phyloP scores from a whole-genome alignment of 2,113 vertebrate genomes.

The Podarcis raffonei region DNA sequence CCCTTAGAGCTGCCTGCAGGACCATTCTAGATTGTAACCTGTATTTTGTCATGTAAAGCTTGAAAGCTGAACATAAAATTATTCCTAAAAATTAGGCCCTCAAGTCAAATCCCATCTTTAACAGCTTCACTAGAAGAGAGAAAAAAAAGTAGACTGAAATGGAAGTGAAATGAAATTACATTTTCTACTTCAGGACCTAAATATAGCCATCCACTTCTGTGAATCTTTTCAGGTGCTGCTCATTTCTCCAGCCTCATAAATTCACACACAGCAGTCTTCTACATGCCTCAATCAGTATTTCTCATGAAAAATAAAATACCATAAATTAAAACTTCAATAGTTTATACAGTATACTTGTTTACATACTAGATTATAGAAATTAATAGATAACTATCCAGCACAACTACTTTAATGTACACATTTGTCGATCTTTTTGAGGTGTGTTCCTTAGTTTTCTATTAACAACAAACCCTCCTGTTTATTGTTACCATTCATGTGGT shows the following conservation, averaged over 20 bases:
- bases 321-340: neutral
- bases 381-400: neutral
- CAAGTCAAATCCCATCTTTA: neutral
- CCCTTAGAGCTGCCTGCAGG: neutral
- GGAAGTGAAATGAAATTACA: neutral
- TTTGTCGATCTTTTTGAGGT: constrained; percentile 52
- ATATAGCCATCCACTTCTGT: neutral
- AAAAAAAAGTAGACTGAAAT: no score
- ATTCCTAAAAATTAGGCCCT: neutral
- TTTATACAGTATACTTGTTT: no score
- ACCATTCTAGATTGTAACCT: neutral
- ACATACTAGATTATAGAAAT: neutral
- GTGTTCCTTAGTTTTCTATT: constrained; percentile 63
- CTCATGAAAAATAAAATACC: neutral
- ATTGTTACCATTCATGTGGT: no score
- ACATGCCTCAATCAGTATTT: neutral
- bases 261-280: neutral
- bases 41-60: neutral
- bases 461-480: no score
- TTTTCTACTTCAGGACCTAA: neutral
- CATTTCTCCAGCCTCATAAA: neutral
- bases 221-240: neutral
- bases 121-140: neutral
- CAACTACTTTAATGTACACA: constrained; percentile 50
- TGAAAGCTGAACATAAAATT: neutral